Evolutionary conservation across 2,113 vertebrate genomes (phyloP).

Genomic region (Aegotheles bennettii): DNA sequence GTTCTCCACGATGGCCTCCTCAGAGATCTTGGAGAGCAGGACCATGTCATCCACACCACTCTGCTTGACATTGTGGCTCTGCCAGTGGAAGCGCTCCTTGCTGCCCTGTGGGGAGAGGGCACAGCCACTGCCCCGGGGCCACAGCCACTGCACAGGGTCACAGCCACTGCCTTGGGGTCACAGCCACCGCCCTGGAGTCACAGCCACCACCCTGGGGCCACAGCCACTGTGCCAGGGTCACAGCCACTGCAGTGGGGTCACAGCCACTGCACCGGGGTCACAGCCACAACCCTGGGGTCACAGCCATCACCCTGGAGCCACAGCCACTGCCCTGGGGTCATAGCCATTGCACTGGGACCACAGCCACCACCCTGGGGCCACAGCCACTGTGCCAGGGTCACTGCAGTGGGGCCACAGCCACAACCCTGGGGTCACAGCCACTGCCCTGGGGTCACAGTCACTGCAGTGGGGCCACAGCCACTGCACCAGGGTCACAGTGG

Average conservation of each 20-base stretch:
- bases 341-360: too few species aligned
- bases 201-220: neutral
- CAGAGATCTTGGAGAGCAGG: constrained; percentile 90
- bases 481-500: too few species aligned
- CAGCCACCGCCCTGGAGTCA: too few species aligned
- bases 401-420: neutral
- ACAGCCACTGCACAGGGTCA: too few species aligned
- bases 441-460: neutral
- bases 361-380: neutral
- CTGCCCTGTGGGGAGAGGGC: constrained; percentile 76
- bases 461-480: too few species aligned
- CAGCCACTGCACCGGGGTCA: neutral
- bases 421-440: too few species aligned
- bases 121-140: neutral
- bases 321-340: neutral
- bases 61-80: constrained; percentile 98
- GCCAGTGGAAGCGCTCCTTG: constrained; percentile 94
- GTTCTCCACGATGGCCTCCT: constrained; percentile 94
- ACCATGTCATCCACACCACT: constrained; percentile 99
- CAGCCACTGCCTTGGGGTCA: neutral
- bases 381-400: too few species aligned
- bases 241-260: neutral
- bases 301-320: too few species aligned
- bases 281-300: neutral
- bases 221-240: too few species aligned